Base-by-base conservation (phyloP, 2,797 vertebrate genomes). In the Parambassis ranga region DNA sequence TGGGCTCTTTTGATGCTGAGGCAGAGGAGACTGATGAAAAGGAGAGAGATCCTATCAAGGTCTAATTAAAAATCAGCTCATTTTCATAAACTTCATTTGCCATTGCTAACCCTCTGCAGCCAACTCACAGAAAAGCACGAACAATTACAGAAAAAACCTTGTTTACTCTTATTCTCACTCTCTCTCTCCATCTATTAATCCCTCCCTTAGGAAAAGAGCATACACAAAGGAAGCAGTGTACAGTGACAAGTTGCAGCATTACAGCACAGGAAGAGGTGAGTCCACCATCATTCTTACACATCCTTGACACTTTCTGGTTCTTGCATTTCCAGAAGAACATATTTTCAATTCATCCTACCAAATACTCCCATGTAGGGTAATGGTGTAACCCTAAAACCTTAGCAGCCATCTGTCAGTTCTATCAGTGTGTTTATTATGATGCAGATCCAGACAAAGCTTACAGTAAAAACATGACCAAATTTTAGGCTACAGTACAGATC, bases 241-340 rank as follows among this genome's bases (percentile, higher is more conserved):
- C 92, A 98, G 97, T 1, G 97, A 99, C 61, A 99, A 99, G 68
- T 73, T 99, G 22, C 97, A 99, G 65, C 97, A 99, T 84, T 99
- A 98, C 92, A 99, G 96, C 92, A 97, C 97, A 0, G 97, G 97
- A 67, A 83, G 97, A 94, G 97, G 97, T 99, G 83, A 98, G 95
- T 86, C 28, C 56, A 36, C 8, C 20, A 4, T 42, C 0, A 47
- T 28, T 42, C 42, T 44, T 18, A 37, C 18, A 36, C 13, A 31
- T 9, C 4, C 18, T 37, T n/a, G n/a, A n/a, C n/a, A n/a, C n/a
- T n/a, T n/a, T n/a, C 28, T 7, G 28, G 28, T 16, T 32, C 10
- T 24, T 47, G 13, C 8, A 8, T 22, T 36, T 10, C 2, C n/a
- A n/a, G n/a, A n/a, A n/a, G n/a, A n/a, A n/a, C n/a, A n/a, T n/a